phyloP scores from a whole-genome alignment of 1,140 invertebrate species.

The Diplogasteroides magnus region DNA sequence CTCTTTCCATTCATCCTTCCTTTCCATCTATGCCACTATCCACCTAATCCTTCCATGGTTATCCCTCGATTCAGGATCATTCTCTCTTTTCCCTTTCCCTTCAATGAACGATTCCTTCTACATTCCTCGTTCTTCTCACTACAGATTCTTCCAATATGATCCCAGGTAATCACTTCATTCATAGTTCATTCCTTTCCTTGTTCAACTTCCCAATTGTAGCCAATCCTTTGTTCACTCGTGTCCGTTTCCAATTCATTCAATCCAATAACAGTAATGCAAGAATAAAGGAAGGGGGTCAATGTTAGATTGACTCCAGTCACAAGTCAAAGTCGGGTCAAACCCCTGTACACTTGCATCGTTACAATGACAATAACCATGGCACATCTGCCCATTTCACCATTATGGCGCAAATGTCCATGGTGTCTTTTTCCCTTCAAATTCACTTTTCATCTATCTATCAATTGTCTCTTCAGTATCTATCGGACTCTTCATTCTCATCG shows the following conservation, averaged over 20 bases:
- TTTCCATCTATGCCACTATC: neutral
- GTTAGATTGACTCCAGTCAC: too few relatives aligned
- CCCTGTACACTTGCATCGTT: neutral
- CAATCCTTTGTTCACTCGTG: too few relatives aligned
- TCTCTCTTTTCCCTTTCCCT: neutral
- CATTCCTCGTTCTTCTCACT: too few relatives aligned
- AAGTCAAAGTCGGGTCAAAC: neutral
- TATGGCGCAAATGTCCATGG: neutral
- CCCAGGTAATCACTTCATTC: too few relatives aligned
- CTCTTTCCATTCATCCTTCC: neutral
- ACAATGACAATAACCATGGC: neutral
- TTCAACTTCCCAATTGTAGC: too few relatives aligned
- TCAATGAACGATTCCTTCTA: neutral
- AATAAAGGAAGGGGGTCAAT: too few relatives aligned
- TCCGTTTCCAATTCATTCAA: too few relatives aligned
- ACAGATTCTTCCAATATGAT: too few relatives aligned
- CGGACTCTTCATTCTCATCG: neutral
- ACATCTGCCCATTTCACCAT: neutral
- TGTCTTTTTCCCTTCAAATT: neutral
- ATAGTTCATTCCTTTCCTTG: too few relatives aligned
- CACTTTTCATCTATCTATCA: neutral
- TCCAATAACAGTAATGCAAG: too few relatives aligned
- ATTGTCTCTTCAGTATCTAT: neutral
- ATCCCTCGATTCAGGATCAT: neutral
- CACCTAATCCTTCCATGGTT: neutral